phyloP scores from a whole-genome alignment of 2,113 vertebrate genomes.

The Aviceda subcristata region DNA sequence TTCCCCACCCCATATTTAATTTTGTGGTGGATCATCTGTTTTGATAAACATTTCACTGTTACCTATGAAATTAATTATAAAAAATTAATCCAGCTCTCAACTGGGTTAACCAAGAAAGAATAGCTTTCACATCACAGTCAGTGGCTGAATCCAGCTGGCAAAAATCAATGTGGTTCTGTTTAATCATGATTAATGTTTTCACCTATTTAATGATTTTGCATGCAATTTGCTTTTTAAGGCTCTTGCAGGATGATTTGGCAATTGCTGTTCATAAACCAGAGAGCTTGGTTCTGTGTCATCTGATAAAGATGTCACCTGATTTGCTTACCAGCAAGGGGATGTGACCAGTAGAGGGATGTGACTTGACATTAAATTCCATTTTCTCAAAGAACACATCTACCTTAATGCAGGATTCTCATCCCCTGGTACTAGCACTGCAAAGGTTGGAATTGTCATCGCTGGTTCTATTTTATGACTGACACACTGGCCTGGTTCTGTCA shows the following conservation, averaged over 20 bases:
- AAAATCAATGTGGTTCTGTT: constrained; percentile 18
- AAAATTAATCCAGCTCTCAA: constrained; percentile 2
- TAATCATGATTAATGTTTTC: constrained; percentile 55
- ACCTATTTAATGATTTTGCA: constrained; percentile 40
- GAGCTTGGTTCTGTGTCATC: not conserved
- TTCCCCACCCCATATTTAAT: not conserved
- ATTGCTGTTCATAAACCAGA: not conserved
- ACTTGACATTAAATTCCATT: constrained; percentile 1
- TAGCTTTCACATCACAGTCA: not conserved
- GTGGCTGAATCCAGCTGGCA: constrained; percentile 18
- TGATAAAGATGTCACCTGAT: not conserved
- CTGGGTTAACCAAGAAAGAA: constrained; percentile 15
- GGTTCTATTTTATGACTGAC: not conserved
- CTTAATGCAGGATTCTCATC: constrained; percentile 29
- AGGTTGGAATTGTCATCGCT: constrained; percentile 31
- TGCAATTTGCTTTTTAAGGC: constrained; percentile 28
- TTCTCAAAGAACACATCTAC: not conserved
- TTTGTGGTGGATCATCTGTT: constrained; percentile 1
- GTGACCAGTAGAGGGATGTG: not conserved
- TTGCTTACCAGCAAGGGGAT: not conserved
- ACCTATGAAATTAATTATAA: constrained; percentile 18
- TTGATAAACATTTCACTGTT: constrained; percentile 27
- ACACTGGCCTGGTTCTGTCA: not conserved
- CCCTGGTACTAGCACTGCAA: not conserved
- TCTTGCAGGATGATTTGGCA: not conserved